Percentiles rank a stretch among this genome's conserved stretches.
phyloP scores from a whole-genome alignment of 1,140 invertebrate species.

The Penaeus chinensis region DNA sequence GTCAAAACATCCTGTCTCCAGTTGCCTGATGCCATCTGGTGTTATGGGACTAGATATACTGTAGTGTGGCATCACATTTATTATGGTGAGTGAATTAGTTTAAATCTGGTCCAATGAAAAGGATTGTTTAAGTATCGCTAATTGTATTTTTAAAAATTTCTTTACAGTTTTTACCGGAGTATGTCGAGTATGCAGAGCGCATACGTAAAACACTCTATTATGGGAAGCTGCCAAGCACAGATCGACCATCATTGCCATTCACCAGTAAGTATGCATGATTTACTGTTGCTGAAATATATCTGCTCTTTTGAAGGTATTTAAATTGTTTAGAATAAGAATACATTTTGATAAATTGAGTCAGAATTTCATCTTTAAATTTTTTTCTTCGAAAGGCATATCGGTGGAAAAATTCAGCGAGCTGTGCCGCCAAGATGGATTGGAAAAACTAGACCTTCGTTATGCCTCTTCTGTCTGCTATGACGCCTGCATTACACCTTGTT shows the following conservation, averaged over 20 bases:
- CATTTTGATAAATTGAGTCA: neutral
- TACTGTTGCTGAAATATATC: no score
- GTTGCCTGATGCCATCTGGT: no score
- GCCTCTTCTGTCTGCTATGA: conserved; percentile 82
- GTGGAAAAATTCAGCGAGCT: conserved; percentile 83
- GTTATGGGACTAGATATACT: no score
- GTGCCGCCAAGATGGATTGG: conserved; percentile 78
- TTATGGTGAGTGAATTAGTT: no score
- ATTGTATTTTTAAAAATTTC: neutral
- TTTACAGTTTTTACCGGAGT: conserved; percentile 76
- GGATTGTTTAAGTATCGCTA: neutral
- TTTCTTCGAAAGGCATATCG: conserved; percentile 78
- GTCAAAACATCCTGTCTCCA: no score
- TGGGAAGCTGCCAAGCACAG: conserved; percentile 77
- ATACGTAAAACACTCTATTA: conserved; percentile 89
- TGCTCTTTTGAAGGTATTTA: no score
- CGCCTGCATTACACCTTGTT: conserved; percentile 87
- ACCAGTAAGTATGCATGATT: conserved; percentile 73
- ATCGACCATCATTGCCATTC: conserved; percentile 81
- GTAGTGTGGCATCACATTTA: no score
- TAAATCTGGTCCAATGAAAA: no score
- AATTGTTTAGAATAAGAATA: neutral
- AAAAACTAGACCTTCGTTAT: conserved; percentile 82
- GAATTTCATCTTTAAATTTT: conserved; percentile 45
- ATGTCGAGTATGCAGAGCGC: conserved; percentile 80